Evolutionary conservation across 1,140 invertebrate genomes (phyloP).

Genomic region (Palaemon carinicauda): DNA sequence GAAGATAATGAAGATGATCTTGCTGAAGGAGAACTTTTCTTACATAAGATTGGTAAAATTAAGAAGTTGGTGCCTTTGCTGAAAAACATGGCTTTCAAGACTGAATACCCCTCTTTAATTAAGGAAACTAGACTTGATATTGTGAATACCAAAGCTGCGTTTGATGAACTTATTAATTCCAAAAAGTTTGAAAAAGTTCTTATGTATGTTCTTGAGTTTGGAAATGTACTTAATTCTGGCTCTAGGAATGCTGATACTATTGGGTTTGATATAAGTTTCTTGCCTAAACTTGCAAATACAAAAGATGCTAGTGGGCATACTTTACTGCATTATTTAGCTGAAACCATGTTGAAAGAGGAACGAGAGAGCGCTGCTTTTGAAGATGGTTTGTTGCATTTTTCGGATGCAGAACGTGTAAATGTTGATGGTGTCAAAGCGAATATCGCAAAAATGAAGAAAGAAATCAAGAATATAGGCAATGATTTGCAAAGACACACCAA

Average conservation of each 20-base stretch:
- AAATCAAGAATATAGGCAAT: slow-evolving; percentile 59
- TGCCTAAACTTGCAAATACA: slow-evolving; percentile 91
- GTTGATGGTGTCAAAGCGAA: slow-evolving; percentile 55
- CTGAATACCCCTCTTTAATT: slow-evolving; percentile 46
- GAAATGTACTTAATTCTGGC: slow-evolving; percentile 95
- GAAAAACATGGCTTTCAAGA: slow-evolving; percentile 89
- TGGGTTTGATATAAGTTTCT: slow-evolving; percentile 95
- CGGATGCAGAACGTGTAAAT: slow-evolving; percentile 54
- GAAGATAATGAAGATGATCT: slow-evolving; percentile 80
- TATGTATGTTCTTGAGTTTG: slow-evolving; percentile 87
- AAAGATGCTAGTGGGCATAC: slow-evolving; percentile 96
- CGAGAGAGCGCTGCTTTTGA: slow-evolving; percentile 70
- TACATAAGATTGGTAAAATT: slow-evolving; percentile 75
- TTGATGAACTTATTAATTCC: slow-evolving; percentile 91
- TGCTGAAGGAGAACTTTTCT: slow-evolving; percentile 94
- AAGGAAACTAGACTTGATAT: slow-evolving; percentile 75
- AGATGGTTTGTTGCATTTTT: slow-evolving; percentile 57
- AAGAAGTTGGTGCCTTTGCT: slow-evolving; percentile 88
- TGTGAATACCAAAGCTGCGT: slow-evolving; percentile 92
- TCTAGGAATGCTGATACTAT: slow-evolving; percentile 92
- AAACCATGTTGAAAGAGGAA: slow-evolving; percentile 87
- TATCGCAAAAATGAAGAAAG: slow-evolving; percentile 59
- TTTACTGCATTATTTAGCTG: slow-evolving; percentile 90
- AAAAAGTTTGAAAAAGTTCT: slow-evolving; percentile 90
- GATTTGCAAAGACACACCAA: slow-evolving; percentile 57